Percentiles rank a stretch among this genome's conserved stretches.
Evolutionary conservation across 2,888 invertebrate genomes (phyloP).

Genomic region (Callosobruchus maculatus): DNA sequence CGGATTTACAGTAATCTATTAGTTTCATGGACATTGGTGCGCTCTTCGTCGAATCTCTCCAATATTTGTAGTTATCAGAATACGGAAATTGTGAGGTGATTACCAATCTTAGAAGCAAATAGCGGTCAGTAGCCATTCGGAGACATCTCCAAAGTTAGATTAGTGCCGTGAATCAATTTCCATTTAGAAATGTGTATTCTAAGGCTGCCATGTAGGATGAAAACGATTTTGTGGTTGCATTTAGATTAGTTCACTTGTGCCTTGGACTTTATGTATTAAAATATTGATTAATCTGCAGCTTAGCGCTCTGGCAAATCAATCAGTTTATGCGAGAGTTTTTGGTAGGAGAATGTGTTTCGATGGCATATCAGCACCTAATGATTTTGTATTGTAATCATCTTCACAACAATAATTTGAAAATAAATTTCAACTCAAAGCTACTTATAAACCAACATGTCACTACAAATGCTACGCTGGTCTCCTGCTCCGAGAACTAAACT

Average conservation of each 20-base stretch:
- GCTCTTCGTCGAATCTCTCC: neutral
- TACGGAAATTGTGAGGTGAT: neutral
- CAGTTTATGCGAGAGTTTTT: no score
- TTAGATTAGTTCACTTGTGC: neutral
- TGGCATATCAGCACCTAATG: no score
- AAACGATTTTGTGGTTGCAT: neutral
- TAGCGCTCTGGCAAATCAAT: no score
- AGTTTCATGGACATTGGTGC: neutral
- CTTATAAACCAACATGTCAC: no score
- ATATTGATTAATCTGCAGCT: neutral
- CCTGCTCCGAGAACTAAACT: no score
- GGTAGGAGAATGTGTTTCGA: no score
- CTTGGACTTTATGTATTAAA: neutral
- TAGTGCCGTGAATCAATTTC: neutral
- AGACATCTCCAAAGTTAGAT: neutral
- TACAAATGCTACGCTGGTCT: no score
- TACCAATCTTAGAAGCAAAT: neutral
- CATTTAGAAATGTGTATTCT: neutral
- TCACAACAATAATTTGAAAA: no score
- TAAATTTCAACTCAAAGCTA: no score
- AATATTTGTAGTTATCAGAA: slow-evolving; percentile 38
- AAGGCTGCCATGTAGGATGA: neutral
- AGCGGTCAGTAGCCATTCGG: neutral
- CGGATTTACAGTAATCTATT: neutral
- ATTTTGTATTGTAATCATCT: no score